phyloP scores from a whole-genome alignment of 1,140 invertebrate genomes.

The Arion vulgaris region DNA sequence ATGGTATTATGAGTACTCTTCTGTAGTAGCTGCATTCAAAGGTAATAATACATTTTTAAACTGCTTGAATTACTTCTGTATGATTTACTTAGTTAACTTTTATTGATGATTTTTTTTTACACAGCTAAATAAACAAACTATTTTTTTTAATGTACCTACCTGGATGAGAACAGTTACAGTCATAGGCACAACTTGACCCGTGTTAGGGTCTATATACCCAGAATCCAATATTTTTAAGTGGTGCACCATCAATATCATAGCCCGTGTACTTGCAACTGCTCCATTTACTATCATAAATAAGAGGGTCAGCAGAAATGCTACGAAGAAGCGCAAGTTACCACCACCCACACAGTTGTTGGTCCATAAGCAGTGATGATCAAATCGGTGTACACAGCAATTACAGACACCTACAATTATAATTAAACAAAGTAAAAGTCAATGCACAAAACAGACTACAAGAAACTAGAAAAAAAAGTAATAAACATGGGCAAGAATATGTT shows the following conservation, averaged over 20 bases:
- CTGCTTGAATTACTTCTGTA: no score
- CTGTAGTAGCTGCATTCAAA: no score
- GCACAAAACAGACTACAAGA: no score
- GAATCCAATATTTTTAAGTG: slow-evolving; percentile 57
- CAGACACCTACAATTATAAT: slow-evolving; percentile 63
- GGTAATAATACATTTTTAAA: no score
- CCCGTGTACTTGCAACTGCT: slow-evolving; percentile 48
- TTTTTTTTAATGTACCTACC: no score
- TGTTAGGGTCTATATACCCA: slow-evolving; percentile 52
- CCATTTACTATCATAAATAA: slow-evolving; percentile 63
- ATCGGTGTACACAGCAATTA: slow-evolving; percentile 70
- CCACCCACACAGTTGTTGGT: slow-evolving; percentile 71
- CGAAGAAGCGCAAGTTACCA: slow-evolving; percentile 67
- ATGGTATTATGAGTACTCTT: no score
- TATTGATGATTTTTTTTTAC: no score
- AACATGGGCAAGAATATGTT: no score
- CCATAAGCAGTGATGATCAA: slow-evolving; percentile 74
- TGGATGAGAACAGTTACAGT: slow-evolving; percentile 61
- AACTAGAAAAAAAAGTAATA: no score
- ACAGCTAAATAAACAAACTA: no score
- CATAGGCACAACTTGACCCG: slow-evolving; percentile 55
- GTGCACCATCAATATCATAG: slow-evolving; percentile 50
- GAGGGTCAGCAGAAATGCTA: slow-evolving; percentile 65
- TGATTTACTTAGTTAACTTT: no score
- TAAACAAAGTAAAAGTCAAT: no score